A percentile compares a stretch with the other conserved stretches of the same genome.
These are phyloP conservation scores for Pocillopora verrucosa DNA, from an alignment of 64 coral and sea anemone genomes.

Conservation along the genomic window DNA sequence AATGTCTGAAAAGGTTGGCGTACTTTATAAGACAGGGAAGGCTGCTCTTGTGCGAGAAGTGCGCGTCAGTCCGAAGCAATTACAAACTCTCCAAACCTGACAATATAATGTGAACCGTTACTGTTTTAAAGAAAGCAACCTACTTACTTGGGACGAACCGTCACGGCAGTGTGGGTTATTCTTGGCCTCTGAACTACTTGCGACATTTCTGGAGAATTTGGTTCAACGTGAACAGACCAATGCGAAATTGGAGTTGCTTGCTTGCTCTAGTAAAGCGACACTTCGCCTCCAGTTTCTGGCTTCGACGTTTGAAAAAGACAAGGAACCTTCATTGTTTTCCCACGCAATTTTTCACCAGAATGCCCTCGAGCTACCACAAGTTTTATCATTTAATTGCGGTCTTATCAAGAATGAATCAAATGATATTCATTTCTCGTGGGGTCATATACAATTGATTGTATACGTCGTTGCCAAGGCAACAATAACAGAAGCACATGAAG, in stretches of 20 bases:
- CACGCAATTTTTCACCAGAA: neutral
- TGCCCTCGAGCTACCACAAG: neutral
- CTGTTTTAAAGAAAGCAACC: neutral
- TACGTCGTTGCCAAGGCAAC: neutral
- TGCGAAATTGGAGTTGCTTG: neutral
- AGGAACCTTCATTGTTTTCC: neutral
- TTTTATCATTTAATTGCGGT: neutral
- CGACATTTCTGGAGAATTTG: neutral
- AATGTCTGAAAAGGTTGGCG: neutral
- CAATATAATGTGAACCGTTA: neutral
- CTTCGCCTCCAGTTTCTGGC: neutral
- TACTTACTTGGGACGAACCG: conserved; percentile 3
- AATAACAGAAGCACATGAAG: neutral
- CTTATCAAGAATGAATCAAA: neutral
- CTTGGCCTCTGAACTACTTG: neutral
- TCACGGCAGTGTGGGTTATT: neutral
- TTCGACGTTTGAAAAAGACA: neutral
- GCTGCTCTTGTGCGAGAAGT: too few species aligned
- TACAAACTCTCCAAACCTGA: neutral
- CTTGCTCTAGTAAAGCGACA: neutral
- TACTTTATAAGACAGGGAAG: neutral
- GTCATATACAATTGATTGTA: neutral
- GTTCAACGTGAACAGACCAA: neutral
- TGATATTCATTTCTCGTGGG: neutral
- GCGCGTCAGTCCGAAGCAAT: neutral